These are phyloP conservation scores for Daphoenositta chrysoptera DNA, from an alignment of 2,113 vertebrate genomes.

Conservation along the genomic window DNA sequence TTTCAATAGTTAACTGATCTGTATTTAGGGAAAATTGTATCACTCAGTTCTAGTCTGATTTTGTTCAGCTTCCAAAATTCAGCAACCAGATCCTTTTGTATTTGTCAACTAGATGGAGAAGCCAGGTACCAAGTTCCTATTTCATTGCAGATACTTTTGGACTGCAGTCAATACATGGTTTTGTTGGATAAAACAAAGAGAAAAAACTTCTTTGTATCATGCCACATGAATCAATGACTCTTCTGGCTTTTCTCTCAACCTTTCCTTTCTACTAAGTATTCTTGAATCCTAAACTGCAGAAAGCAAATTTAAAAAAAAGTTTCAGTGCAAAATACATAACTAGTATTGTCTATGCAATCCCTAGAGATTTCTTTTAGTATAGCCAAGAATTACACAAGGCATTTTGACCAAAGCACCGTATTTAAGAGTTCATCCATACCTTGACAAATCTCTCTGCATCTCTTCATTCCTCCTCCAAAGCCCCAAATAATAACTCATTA, in stretches of 20 bases:
- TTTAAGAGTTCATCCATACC: neutral
- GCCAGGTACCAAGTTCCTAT: neutral
- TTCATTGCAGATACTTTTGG: neutral
- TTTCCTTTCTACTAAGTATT: neutral
- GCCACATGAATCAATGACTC: neutral
- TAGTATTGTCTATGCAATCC: neutral
- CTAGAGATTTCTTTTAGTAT: neutral
- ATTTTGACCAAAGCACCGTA: neutral
- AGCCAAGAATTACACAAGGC: neutral
- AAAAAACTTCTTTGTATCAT: neutral
- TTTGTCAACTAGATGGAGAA: neutral
- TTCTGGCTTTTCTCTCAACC: neutral
- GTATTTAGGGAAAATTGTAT: neutral
- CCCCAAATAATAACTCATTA: neutral
- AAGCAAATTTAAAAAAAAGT: neutral
- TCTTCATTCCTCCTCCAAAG: neutral
- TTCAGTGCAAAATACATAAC: neutral
- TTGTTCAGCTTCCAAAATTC: neutral
- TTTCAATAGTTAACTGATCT: neutral
- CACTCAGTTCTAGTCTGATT: neutral
- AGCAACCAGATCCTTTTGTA: neutral
- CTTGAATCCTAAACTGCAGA: neutral
- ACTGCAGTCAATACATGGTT: neutral
- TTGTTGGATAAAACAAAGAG: neutral
- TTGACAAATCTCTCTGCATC: neutral